Base-by-base conservation (phyloP, 2,113 vertebrate species). In the Rhodinocichla rosea region DNA sequence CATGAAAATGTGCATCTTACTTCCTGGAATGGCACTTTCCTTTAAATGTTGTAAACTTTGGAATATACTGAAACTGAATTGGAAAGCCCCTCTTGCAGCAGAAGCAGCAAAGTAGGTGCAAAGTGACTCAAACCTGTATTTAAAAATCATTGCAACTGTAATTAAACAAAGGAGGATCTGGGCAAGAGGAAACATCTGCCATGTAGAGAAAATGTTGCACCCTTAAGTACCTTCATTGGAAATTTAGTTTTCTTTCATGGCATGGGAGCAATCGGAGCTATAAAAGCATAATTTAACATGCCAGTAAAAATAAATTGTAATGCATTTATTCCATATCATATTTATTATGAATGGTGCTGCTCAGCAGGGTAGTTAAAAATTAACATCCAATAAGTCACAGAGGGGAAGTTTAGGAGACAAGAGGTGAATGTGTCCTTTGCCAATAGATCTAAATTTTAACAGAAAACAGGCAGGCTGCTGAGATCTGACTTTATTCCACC, bases 261-360 rank as follows among this genome's bases (percentile, higher is more conserved):
- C 1, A 0, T 15, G 14, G 50, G 81, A 91, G 63, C 90, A 92
- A 91, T 21, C 7, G 35, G 59, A 92, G 81, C 63, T 83, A 83
- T 95, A 94, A 94, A 96, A 94, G 60, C 60, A 30, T 69, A 94
- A 94, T 93, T 95, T 94, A 92, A 53, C 32, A 59, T 53, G 81
- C 83, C 70, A 86, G 81, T 93, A 95, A 97, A 95, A 95, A 89
- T 90, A 96, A 96, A 92, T 81, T n/a, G 53, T 63, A 89, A 75
- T 21, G 24, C 35, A 76, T 87, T 96, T 96, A 95, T 90, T 97
- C 91, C 68, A n/a, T 63, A 83, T 90, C 85, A 45, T 95, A 96
- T 97, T 95, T 96, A 91, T 88, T 93, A 75, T 83, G 85, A 85
- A 93, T 69, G 77, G 73, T 89, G 95, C 92, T 82, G 77, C 92